Base-by-base conservation (phyloP, 2,888 invertebrate species). In the Pecten maximus region DNA sequence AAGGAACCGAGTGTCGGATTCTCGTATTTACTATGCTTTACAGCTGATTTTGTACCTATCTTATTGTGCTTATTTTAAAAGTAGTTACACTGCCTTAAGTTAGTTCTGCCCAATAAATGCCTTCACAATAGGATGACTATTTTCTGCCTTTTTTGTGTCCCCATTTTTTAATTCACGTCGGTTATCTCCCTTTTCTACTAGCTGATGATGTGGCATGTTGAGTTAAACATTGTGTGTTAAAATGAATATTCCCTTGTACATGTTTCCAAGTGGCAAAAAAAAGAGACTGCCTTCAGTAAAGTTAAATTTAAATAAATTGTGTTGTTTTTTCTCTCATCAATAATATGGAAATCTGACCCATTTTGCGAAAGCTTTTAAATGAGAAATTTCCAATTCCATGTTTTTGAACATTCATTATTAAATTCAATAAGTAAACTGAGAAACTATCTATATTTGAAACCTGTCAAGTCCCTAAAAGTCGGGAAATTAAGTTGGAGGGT, bases 201-300 rank as follows among this genome's bases (percentile, higher is more conserved):
- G 74, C 74, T 74, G 74, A 74, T 60, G n/a, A 60, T 74, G 74
- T 74, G 74, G 35, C 74, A 35, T 74, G 74, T 74, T 74, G 74
- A 74, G 74, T 74, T 74, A 16, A n/a, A 60, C 23, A 60, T 60
- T 60, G 74, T 74, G 74, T 74, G 74, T 74, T 74, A 4, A 74
- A 74, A 35, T 74, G 74, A 35, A 28, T 74, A 74, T 74, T 74
- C 74, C 74, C 74, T 74, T 74, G 74, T 74, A 74, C 35, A 74
- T 74, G 74, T 74, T 74, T 74, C 74, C 74, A 74, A 74, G 74
- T 74, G 74, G 74, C 74, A 74, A 74, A 60, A 60, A 60, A 60
- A 60, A 60, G 23, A 23, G 60, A 60, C 19, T 74, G 74, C 74
- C 74, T 74, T 74, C 74, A 74, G 74, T 74, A 74, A 74, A 74